Percentiles rank a stretch among this genome's conserved stretches.
Evolutionary conservation across 2,113 vertebrate species (phyloP).

Genomic region (Calonectris borealis): DNA sequence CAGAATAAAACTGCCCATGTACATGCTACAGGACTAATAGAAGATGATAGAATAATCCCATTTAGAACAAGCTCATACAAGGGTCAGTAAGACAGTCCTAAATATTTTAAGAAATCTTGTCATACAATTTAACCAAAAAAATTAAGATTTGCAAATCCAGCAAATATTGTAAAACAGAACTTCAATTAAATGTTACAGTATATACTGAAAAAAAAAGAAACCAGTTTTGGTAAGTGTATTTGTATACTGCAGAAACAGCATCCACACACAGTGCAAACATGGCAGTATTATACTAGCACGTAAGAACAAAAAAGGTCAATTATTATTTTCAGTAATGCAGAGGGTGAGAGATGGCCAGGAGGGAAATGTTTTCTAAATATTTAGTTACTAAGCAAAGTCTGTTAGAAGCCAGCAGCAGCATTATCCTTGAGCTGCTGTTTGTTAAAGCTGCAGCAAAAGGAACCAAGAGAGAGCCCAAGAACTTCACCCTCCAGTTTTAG

Average conservation of each 20-base stretch:
- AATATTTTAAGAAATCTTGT: background rate
- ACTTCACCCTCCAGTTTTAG: background rate
- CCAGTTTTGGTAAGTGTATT: background rate
- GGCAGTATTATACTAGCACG: background rate
- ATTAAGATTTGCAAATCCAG: background rate
- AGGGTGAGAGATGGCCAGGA: background rate
- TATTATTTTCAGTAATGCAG: background rate
- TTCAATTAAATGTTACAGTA: background rate
- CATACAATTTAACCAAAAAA: background rate
- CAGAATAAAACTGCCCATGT: background rate
- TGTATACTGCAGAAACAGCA: background rate
- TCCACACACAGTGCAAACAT: background rate
- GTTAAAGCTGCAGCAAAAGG: background rate
- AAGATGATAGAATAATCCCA: background rate
- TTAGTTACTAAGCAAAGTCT: background rate
- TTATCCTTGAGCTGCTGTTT: background rate
- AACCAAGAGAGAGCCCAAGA: background rate
- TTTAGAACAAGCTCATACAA: background rate
- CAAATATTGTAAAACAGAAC: background rate
- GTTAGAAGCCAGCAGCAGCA: background rate
- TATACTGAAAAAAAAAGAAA: background rate
- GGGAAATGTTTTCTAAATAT: background rate
- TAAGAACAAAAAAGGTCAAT: background rate
- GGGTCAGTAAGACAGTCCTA: background rate
- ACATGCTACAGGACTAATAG: background rate